Evolutionary conservation across 2,797 vertebrate genomes (phyloP), one percentile per base, ranked within the genome.

Genomic region (Balearica regulorum): DNA sequence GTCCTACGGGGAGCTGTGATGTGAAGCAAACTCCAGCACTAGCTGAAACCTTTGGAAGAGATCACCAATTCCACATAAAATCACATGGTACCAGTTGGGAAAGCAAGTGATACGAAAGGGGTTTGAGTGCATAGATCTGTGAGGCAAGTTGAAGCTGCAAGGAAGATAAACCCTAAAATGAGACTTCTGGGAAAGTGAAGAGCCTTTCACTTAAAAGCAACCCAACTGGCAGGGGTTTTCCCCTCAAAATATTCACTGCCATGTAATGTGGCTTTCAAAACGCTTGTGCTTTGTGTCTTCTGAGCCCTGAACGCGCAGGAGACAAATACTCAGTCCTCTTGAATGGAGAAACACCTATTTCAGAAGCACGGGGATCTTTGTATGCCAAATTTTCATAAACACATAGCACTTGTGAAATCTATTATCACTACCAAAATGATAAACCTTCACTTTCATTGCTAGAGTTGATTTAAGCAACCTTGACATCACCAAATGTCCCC

Each of bases 1-100:
- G 35, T 55, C 22, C 24, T 75, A 33, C 2, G 3, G 15, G 44
- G 24, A 72, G 31, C 22, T 62, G n/a, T 0, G 1, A 31, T 0
- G 0, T 19, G 25, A 55, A 83, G 17, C 57, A 64, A 91, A 84
- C 37, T 61, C 55, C 16, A 75, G 24, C 39, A 64, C 17, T 46
- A 68, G 13, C 57, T 75, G 68, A 83, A 90, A 82, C 33, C 29
- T 76, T 88, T 71, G 43, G 61, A 69, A 66, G 28, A 46, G 65
- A 73, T 39, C 49, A 71, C 15, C 16, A 58, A 37, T 90, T 69
- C 17, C 39, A 66, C 21, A 24, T 3, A 44, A 94, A 81, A 66
- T 80, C 76, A 64, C 16, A 3, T 5, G 22, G 64, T 18, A 80
- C 3, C 18, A 43, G 21, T 8, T 24, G 13, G 22, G 54, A 68